Evolutionary conservation across 2,797 vertebrate species (phyloP), one percentile per base, ranked within the genome.

Genomic region (Microchirus variegatus): DNA sequence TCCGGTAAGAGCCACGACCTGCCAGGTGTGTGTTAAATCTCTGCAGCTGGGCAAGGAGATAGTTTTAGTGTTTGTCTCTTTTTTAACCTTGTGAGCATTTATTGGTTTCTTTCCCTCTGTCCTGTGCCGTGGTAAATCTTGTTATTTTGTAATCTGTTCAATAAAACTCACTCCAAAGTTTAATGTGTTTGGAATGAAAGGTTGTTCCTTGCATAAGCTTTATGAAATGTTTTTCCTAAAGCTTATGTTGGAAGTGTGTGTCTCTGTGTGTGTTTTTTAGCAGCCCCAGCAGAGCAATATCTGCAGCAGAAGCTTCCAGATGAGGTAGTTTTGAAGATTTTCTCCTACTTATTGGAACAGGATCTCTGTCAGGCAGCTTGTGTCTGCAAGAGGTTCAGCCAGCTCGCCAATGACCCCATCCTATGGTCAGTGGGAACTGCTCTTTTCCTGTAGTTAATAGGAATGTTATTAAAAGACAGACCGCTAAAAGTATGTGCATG

Each of bases 261-360:
- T 58, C 10, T 53, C 6, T 67, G 6, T 73, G 22, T 68, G 17
- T 70, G 6, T 73, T 3, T 66, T 83, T 88, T 84, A 98, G 96
- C 96, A 91, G 97, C 98, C 70, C 97, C 97, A 88, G 98, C 97
- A 86, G 98, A 99, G 89, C 98, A 99, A 4, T 99, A 99, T 90
- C 95, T 99, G 90, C 98, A 99, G 89, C 97, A 99, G 90, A 99
- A 99, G 88, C 91, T 99, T 80, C 98, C 98, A 81, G 98, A 99
- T 91, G 98, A 99, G 91, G 98, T 99, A 17, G 96, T 99, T 90
- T 90, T 99, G 83, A 99, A 99, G 94, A 99, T 99, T 85, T 99
- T 99, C 87, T 99, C 98, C 59, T 99, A 99, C 86, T 90, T 99
- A 80, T 90, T 99, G 93, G 97, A 99, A 85, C 97, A 99, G 87